Base-by-base conservation (phyloP, 2,888 invertebrate species). In the Lithophane socia region DNA sequence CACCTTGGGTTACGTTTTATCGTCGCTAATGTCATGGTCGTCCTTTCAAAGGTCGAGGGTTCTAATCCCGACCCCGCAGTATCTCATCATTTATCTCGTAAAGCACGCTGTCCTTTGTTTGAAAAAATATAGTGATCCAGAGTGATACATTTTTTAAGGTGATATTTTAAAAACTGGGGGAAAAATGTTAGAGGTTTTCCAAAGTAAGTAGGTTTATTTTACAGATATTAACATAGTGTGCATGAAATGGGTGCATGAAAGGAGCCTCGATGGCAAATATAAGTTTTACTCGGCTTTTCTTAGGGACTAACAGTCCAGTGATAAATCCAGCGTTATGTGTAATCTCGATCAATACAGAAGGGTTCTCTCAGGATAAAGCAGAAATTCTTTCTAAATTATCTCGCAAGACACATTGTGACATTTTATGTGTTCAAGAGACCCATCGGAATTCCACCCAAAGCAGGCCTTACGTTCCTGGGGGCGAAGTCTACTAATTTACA, bases 21-120 rank as follows among this genome's bases (percentile, higher is more conserved):
- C 60, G 69, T n/a, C 44, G 69, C 56, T 79, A 79, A 85, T 85
- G 75, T 80, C 75, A 80, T 71, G 66, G 77, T 63, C 76, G 78
- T 82, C 79, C 82, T 87, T 83, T 81, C 67, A 86, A 60, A 79
- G 72, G 75, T 77, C 66, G 75, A 21, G 64, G 64, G 66, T 81
- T 83, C 70, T 80, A 76, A 81, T 79, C 71, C 80, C 66, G 18
- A 69, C 75, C 66, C 70, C 66, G 47, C 66, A 68, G 73, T 84
- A 79, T 87, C 86, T 87, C 77, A 82, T 81, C 60, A 75, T 77
- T 75, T 77, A 87, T 79, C 81, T 71, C 58, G 58, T 74, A 72
- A 79, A 79, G 73, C 71, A 74, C 61, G 58, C 68, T 44, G 67
- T n/a, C 74, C 67, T 79, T 73, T 79, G 54, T 82, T 79, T 69